A percentile compares a stretch with the other conserved stretches of the same genome.
phyloP scores from a whole-genome alignment of 2,888 invertebrate genomes.

The Nebria salina region DNA sequence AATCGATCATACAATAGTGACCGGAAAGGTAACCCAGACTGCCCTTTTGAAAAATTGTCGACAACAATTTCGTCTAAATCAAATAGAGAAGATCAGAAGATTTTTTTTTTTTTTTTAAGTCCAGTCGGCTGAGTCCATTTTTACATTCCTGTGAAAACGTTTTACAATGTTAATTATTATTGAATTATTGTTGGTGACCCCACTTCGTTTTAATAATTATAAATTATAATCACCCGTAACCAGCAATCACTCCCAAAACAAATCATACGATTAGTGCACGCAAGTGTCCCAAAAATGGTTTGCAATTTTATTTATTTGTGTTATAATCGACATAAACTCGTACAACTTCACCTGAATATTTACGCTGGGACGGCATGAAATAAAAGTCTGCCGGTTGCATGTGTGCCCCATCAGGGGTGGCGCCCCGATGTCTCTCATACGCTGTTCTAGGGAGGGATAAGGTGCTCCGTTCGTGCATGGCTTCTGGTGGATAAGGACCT shows the following conservation, averaged over 20 bases:
- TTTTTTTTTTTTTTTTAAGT: slow-evolving; percentile 1
- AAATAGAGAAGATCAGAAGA: neutral
- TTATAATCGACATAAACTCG: slow-evolving; percentile 85
- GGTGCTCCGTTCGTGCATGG: slow-evolving; percentile 71
- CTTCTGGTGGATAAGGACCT: slow-evolving; percentile 53
- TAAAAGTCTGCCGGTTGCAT: slow-evolving; percentile 85
- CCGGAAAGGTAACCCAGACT: too few species aligned
- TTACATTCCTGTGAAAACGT: slow-evolving; percentile 44
- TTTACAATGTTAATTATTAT: slow-evolving; percentile 23
- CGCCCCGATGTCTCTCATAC: slow-evolving; percentile 60
- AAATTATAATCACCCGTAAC: neutral
- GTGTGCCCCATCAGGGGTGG: slow-evolving; percentile 53
- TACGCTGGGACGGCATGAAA: slow-evolving; percentile 94
- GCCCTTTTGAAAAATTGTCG: too few species aligned
- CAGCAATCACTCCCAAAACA: neutral
- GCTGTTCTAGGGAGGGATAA: slow-evolving; percentile 80
- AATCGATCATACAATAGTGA: too few species aligned
- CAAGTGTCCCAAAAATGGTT: too few species aligned
- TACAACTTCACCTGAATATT: slow-evolving; percentile 91
- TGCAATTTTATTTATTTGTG: slow-evolving; percentile 66
- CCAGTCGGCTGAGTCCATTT: slow-evolving; percentile 16
- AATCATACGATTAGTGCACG: neutral
- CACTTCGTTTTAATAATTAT: neutral
- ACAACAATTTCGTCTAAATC: neutral
- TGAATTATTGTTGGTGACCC: neutral